Evolutionary conservation across 2,113 vertebrate genomes (phyloP), one percentile per base, ranked within the genome.

Genomic region (Bubalus kerabau): DNA sequence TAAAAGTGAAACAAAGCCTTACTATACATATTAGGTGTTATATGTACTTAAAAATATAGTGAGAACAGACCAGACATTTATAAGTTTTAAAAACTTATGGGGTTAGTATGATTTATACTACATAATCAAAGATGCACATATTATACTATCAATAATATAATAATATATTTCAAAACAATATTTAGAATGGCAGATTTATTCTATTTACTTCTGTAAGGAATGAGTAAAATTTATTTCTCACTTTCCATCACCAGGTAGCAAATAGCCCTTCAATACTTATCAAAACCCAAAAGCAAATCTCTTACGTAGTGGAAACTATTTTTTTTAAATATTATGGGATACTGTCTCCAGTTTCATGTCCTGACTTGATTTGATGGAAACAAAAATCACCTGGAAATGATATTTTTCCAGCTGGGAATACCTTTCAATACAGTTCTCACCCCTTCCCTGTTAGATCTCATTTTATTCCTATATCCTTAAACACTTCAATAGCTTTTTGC

Each of bases 381-480:
- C 52, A 94, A 95, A 92, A 90, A 83, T 57, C 10, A 59, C 48
- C n/a, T 60, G 48, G 26, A 78, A 87, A 76, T 97, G 11, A 57
- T 78, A 48, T 89, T 78, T 84, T 80, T 88, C n/a, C 46, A 71
- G 21, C 17, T 76, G 52, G 32, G 86, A 93, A 52, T 32, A 94
- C 86, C 36, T 89, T 94, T 91, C 36, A 78, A 0, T 57, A 87
- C 9, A 93, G 10, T 57, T 86, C 59, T 90, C 86, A 71, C 19
- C 10, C 30, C 13, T 80, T 21, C 6, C 48, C 19, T 86, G 5
- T 96, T 82, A 76, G 59, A 95, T 78, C 9, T 94, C 28, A 60
- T 95, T 95, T 94, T 76, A 90, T 78, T 86, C 57, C 30, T 59
- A 19, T 88, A 78, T 83, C 80, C 54, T 95, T 94, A 86, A 91